These are phyloP conservation scores for Propsilocerus akamusi DNA, from an alignment of 1,140 invertebrate genomes.

Conservation along the genomic window DNA sequence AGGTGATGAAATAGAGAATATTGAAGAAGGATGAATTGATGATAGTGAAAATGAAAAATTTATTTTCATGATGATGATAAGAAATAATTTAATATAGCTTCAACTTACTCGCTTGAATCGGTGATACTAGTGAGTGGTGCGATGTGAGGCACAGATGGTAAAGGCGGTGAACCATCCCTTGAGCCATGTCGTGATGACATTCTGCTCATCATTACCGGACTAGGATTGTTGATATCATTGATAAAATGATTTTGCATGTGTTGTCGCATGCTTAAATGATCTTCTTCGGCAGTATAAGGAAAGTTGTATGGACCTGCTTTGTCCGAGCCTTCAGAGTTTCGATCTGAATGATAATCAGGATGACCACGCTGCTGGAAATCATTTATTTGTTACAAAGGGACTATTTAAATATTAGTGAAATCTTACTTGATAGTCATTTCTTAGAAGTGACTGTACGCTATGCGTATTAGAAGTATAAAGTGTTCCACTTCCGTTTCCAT, in stretches of 20 bases:
- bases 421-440: slow-evolving; percentile 36
- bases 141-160: slow-evolving; percentile 28
- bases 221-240: slow-evolving; percentile 31
- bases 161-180: slow-evolving; percentile 17
- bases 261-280: slow-evolving; percentile 28
- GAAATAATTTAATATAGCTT: neutral
- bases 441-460: slow-evolving; percentile 28
- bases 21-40: neutral
- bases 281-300: slow-evolving; percentile 44
- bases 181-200: slow-evolving; percentile 23
- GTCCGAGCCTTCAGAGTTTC: slow-evolving; percentile 50
- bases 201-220: slow-evolving; percentile 23
- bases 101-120: slow-evolving; percentile 36
- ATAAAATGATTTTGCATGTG: slow-evolving; percentile 28
- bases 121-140: slow-evolving; percentile 36
- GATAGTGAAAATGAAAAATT: too few species aligned
- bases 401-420: slow-evolving; percentile 34
- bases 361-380: slow-evolving; percentile 28
- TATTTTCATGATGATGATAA: neutral
- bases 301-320: slow-evolving; percentile 62
- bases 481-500: neutral
- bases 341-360: slow-evolving; percentile 31
- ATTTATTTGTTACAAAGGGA: slow-evolving; percentile 26
- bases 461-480: slow-evolving; percentile 11
- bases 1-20: neutral